These are phyloP conservation scores for Phenacoccus solenopsis DNA, from an alignment of 1,140 invertebrate genomes.

Conservation along the genomic window DNA sequence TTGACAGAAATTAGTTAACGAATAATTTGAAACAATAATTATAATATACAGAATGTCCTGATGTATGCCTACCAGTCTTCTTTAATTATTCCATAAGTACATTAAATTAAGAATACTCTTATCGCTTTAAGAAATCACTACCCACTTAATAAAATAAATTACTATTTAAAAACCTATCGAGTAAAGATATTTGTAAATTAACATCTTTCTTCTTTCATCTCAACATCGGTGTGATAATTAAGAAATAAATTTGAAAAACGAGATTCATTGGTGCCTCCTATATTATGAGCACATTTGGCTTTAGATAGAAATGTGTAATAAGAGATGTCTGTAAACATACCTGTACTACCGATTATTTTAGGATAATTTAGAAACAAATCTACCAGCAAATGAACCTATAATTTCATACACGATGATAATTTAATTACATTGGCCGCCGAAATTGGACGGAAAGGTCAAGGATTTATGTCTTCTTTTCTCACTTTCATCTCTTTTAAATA, in stretches of 20 bases:
- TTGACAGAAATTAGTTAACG: too few relatives aligned
- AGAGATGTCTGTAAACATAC: background rate
- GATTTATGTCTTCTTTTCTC: background rate
- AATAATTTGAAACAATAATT: too few relatives aligned
- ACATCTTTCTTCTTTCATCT: background rate
- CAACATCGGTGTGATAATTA: background rate
- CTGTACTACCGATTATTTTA: background rate
- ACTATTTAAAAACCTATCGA: too few relatives aligned
- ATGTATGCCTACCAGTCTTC: too few relatives aligned
- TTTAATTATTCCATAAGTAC: too few relatives aligned
- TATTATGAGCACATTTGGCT: too few relatives aligned
- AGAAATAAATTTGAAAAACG: conserved; percentile 4
- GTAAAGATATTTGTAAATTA: too few relatives aligned
- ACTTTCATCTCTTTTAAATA: background rate
- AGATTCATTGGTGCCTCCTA: too few relatives aligned
- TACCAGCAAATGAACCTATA: background rate
- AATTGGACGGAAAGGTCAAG: background rate
- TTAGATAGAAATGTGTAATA: background rate
- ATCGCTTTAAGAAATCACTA: too few relatives aligned
- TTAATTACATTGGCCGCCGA: background rate
- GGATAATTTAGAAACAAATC: background rate
- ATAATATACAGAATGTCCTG: too few relatives aligned
- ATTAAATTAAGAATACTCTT: too few relatives aligned
- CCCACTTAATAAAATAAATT: too few relatives aligned
- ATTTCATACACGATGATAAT: background rate